Evolutionary conservation across 2,888 invertebrate species (phyloP).

Genomic region (Caprella mutica): DNA sequence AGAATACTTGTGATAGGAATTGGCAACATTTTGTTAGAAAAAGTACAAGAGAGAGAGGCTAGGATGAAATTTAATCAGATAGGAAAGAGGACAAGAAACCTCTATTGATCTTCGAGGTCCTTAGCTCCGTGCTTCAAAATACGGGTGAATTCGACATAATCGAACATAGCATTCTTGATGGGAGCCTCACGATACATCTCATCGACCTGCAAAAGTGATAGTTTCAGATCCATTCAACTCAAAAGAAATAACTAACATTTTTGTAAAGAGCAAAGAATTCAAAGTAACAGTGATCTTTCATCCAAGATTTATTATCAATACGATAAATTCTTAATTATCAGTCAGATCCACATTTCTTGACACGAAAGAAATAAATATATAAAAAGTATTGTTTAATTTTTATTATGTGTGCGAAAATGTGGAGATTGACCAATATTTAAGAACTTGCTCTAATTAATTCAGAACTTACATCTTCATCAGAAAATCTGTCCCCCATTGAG

Average conservation of each 20-base stretch:
- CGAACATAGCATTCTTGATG: conserved; percentile 80
- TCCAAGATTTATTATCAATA: too few species aligned
- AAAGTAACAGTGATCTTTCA: too few species aligned
- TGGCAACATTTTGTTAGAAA: too few species aligned
- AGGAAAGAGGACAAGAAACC: too few species aligned
- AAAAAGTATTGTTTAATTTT: not conserved
- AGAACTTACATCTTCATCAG: conserved; percentile 68
- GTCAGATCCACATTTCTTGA: too few species aligned
- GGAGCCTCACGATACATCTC: conserved; percentile 99
- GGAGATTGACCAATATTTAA: not conserved
- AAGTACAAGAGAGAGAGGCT: too few species aligned
- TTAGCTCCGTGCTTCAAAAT: conserved; percentile 98
- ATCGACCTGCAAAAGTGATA: conserved; percentile 53
- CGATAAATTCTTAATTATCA: too few species aligned
- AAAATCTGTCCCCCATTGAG: conserved; percentile 85
- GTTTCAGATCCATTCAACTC: too few species aligned
- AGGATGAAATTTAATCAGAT: too few species aligned
- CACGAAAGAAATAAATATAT: not conserved
- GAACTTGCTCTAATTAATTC: not conserved
- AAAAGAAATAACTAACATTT: too few species aligned
- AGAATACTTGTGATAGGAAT: too few species aligned
- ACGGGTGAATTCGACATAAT: conserved; percentile 96
- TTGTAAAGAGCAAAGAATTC: too few species aligned
- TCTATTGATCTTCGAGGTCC: conserved; percentile 93
- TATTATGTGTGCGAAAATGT: not conserved